phyloP scores from a whole-genome alignment of 2,888 invertebrate genomes.

The Eupithecia subfuscata region DNA sequence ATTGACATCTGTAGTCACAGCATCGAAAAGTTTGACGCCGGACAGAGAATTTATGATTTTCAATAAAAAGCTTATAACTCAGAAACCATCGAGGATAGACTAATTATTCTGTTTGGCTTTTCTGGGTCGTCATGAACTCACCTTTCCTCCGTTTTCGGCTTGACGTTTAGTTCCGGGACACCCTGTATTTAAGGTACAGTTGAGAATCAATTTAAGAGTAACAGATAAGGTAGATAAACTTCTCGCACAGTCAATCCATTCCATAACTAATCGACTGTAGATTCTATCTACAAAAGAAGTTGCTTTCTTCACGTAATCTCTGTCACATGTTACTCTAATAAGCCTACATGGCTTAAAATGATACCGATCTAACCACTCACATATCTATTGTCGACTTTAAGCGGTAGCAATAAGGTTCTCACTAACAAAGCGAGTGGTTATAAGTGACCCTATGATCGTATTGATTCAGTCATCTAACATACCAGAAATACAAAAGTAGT shows the following conservation, averaged over 20 bases:
- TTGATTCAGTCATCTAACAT: slow-evolving; percentile 33
- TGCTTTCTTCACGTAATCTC: slow-evolving; percentile 10
- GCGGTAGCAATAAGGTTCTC: not conserved
- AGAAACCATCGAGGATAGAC: no score
- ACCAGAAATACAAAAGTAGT: slow-evolving; percentile 37
- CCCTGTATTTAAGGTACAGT: not conserved
- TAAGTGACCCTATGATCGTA: not conserved
- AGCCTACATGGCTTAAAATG: not conserved
- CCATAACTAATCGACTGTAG: not conserved
- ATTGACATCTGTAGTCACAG: no score
- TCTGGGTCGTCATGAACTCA: no score
- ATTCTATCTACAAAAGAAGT: not conserved
- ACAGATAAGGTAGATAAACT: not conserved
- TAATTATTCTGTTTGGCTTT: no score
- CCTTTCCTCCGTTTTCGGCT: no score
- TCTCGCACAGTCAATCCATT: not conserved
- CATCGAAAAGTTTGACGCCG: no score
- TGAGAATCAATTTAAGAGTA: not conserved
- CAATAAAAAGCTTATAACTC: no score
- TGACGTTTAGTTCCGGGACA: no score
- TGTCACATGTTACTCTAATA: slow-evolving; percentile 8
- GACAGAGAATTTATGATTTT: no score
- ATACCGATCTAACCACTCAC: not conserved
- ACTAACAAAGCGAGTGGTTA: not conserved
- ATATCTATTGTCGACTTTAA: not conserved